phyloP scores from a whole-genome alignment of 2,113 vertebrate species.

The Narcine bancroftii region DNA sequence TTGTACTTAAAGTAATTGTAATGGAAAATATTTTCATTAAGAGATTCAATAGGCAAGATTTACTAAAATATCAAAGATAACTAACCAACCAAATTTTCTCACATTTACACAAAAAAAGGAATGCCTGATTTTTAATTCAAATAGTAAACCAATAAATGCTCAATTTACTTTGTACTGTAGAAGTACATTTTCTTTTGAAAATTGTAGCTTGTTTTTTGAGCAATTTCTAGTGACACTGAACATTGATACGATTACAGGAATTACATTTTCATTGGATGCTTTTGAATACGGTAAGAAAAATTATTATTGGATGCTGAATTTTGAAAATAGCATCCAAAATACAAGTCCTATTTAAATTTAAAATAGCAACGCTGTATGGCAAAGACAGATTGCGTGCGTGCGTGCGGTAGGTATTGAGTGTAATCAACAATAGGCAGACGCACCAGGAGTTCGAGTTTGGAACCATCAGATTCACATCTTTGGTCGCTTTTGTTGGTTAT shows the following conservation, averaged over 20 bases:
- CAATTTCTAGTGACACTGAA: not conserved
- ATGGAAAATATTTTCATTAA: not conserved
- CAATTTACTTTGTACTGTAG: not conserved
- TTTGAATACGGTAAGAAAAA: not conserved
- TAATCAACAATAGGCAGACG: not conserved
- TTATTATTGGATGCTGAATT: not conserved
- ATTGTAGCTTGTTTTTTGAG: not conserved
- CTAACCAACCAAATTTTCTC: not conserved
- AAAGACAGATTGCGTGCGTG: not conserved
- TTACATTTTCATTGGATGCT: not conserved
- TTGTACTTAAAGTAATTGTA: not conserved
- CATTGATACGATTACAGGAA: not conserved
- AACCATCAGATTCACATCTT: constrained; percentile 56
- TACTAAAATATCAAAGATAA: not conserved
- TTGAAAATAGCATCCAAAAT: not conserved
- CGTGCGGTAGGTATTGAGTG: not conserved
- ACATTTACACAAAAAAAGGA: not conserved
- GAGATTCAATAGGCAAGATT: too few relatives aligned
- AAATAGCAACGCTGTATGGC: too few relatives aligned
- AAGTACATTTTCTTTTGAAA: not conserved
- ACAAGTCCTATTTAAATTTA: not conserved
- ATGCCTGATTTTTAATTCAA: not conserved
- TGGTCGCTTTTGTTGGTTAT: constrained; percentile 65
- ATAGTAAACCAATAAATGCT: too few relatives aligned
- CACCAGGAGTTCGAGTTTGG: not conserved